Conservation (phyloP, 2,888 invertebrate species). For the Megalurothrips usitatus region DNA sequence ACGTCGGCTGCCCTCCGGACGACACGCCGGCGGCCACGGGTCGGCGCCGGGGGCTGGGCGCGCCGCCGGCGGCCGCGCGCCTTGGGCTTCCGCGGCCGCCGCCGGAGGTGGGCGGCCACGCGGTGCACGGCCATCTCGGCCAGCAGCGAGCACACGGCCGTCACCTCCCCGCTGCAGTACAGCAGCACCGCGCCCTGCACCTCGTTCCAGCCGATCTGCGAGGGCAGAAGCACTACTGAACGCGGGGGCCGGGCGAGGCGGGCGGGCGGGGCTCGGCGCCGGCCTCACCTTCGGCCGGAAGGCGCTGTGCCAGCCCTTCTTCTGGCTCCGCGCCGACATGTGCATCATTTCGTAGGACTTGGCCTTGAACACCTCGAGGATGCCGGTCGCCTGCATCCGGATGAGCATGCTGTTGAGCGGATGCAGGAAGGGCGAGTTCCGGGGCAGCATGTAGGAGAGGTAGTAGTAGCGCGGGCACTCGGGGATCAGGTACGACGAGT, state of each 20-base stretch:
- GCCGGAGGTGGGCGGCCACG: neutral
- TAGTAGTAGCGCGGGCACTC: constrained; percentile 3
- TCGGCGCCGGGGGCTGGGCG: neutral
- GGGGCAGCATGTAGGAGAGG: neutral
- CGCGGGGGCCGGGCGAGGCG: neutral
- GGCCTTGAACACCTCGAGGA: neutral
- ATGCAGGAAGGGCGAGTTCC: neutral
- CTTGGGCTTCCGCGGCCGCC: neutral
- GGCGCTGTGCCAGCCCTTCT: neutral
- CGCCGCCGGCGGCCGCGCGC: neutral
- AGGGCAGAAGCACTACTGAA: neutral
- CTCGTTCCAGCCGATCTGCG: neutral
- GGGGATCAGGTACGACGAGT: neutral
- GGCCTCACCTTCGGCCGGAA: no score
- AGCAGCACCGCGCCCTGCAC: neutral
- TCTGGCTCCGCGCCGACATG: neutral
- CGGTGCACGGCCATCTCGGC: neutral
- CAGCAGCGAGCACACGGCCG: neutral
- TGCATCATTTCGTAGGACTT: neutral
- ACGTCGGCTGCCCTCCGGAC: neutral
- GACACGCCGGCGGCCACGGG: neutral
- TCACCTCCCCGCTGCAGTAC: neutral
- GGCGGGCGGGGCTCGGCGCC: no score
- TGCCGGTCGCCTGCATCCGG: neutral
- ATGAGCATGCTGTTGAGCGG: neutral